Evolutionary conservation across 2,113 vertebrate genomes (phyloP).

Genomic region (Galeopterus variegatus): DNA sequence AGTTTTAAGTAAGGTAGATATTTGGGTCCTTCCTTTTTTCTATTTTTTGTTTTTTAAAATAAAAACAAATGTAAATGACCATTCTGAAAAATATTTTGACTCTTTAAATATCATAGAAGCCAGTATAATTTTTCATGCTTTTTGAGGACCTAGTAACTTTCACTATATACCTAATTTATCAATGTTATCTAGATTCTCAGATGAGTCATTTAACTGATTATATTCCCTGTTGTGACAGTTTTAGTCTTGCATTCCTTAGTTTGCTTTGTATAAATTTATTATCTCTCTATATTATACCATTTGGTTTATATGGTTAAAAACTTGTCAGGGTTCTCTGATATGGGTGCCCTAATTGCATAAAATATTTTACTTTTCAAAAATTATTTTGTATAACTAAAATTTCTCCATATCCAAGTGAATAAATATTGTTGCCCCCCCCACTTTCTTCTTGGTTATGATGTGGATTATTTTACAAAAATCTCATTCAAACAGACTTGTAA

Average conservation of each 20-base stretch:
- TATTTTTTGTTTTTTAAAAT: slow-evolving; percentile 37
- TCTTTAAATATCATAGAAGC: background rate
- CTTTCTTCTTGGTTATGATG: background rate
- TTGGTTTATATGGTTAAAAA: slow-evolving; percentile 12
- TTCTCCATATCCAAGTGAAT: background rate
- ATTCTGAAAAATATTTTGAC: slow-evolving; percentile 44
- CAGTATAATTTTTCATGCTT: background rate
- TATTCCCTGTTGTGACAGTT: slow-evolving; percentile 28
- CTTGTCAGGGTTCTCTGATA: background rate
- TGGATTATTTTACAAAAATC: slow-evolving; percentile 57
- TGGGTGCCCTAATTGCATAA: background rate
- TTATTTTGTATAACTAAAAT: background rate
- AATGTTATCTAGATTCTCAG: slow-evolving; percentile 36
- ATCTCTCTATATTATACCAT: background rate
- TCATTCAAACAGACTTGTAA: background rate
- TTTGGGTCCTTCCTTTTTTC: background rate
- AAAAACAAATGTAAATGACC: background rate
- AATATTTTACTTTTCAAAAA: slow-evolving; percentile 5
- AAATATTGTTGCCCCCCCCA: background rate
- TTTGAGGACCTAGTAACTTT: slow-evolving; percentile 27
- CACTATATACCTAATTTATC: slow-evolving; percentile 43
- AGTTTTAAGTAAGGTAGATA: slow-evolving; percentile 7
- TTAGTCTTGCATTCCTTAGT: background rate
- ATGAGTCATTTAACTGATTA: slow-evolving; percentile 45
- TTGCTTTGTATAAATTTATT: slow-evolving; percentile 55